These are phyloP conservation scores for Scaptomyza graminum DNA, from an alignment of 1,140 invertebrate genomes.

Conservation along the genomic window DNA sequence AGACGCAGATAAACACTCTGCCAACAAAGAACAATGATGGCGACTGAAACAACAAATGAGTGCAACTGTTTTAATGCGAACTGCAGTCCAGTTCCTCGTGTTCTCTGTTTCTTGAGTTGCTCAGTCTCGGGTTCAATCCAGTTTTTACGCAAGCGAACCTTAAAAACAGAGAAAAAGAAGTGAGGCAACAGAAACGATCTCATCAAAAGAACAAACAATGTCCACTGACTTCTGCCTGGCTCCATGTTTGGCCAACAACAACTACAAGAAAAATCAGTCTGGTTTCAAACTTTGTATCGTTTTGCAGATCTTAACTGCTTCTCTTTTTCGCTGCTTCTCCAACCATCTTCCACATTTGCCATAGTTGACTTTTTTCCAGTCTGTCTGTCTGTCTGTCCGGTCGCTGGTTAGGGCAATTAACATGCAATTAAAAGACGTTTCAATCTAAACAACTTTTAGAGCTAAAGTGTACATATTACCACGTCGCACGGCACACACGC, in stretches of 20 bases:
- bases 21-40: constrained; percentile 43
- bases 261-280: neutral
- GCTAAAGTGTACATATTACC: constrained; percentile 50
- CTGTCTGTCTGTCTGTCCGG: constrained; percentile 1
- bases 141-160: constrained; percentile 10
- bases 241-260: constrained; percentile 46
- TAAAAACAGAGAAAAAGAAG: constrained; percentile 21
- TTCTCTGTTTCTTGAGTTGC: constrained; percentile 8
- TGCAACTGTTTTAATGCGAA: constrained; percentile 72
- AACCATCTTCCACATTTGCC: constrained; percentile 22
- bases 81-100: constrained; percentile 42
- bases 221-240: constrained; percentile 42
- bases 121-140: constrained; percentile 19
- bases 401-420: constrained; percentile 69
- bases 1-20: constrained; percentile 33
- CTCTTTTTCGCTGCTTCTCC: constrained; percentile 1
- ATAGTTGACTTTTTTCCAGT: constrained; percentile 5
- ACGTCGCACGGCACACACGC: constrained; percentile 38
- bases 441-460: constrained; percentile 59
- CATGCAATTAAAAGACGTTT: constrained; percentile 81
- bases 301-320: constrained; percentile 43
- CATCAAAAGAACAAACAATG: constrained; percentile 52
- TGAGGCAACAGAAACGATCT: constrained; percentile 13
- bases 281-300: constrained; percentile 33
- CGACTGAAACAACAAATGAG: constrained; percentile 73